A percentile compares a stretch with the other conserved stretches of the same genome.
Conservation (phyloP, 2,888 invertebrate species). For the Ennomos quercinarius region DNA sequence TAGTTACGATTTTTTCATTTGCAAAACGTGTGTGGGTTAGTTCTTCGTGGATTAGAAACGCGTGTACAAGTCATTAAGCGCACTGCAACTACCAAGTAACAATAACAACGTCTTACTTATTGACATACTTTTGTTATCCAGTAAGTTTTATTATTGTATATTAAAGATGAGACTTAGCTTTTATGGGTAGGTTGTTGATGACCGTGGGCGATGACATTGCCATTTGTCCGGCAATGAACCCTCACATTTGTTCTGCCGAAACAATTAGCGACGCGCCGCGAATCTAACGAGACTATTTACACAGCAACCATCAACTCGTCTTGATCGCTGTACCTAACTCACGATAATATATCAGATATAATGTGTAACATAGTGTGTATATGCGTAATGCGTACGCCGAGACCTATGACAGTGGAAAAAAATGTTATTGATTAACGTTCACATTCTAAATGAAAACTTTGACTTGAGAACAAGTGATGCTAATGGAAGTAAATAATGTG, state of each 20-base stretch:
- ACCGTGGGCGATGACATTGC: slow-evolving; percentile 66
- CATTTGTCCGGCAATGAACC: slow-evolving; percentile 79
- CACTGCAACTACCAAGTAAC: slow-evolving; percentile 1
- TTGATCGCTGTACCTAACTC: slow-evolving; percentile 36
- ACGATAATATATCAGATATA: slow-evolving; percentile 2
- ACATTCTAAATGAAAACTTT: slow-evolving; percentile 18
- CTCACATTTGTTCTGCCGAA: slow-evolving; percentile 79
- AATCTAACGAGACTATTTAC: slow-evolving; percentile 65
- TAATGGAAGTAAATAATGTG: slow-evolving; percentile 19
- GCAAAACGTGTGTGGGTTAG: slow-evolving; percentile 25
- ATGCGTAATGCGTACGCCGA: background rate
- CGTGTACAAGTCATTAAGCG: slow-evolving; percentile 24
- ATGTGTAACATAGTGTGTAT: no score
- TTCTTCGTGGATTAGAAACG: slow-evolving; percentile 27
- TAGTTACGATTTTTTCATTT: slow-evolving; percentile 26
- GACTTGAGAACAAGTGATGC: slow-evolving; percentile 17
- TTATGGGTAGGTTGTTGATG: slow-evolving; percentile 42
- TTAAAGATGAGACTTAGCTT: slow-evolving; percentile 4
- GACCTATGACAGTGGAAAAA: slow-evolving; percentile 15
- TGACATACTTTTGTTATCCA: slow-evolving; percentile 3
- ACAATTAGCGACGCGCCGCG: slow-evolving; percentile 75
- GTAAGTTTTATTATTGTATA: slow-evolving; percentile 1
- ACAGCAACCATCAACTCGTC: slow-evolving; percentile 43
- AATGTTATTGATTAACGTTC: slow-evolving; percentile 21
- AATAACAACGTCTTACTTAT: slow-evolving; percentile 12